phyloP scores from a whole-genome alignment of 2,888 invertebrate genomes.

The Sphaerophoria taeniata region DNA sequence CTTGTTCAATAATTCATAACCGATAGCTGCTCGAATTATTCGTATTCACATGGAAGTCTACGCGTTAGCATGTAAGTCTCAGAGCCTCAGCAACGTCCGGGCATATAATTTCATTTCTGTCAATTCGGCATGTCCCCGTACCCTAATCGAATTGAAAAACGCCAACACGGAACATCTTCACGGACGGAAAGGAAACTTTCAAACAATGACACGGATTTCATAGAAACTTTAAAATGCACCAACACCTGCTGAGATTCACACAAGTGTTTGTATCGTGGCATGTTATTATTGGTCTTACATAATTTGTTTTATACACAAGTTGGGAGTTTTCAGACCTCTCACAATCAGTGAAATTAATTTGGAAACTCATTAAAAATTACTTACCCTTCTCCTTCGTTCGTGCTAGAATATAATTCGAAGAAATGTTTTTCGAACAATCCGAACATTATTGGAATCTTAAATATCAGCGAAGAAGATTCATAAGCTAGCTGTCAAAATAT shows the following conservation, averaged over 20 bases:
- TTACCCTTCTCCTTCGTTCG: conserved; percentile 2
- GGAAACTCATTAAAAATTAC: conserved; percentile 55
- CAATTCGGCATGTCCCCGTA: conserved; percentile 33
- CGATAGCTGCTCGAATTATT: conserved; percentile 62
- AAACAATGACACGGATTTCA: neutral
- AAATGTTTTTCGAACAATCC: conserved; percentile 37
- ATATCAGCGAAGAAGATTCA: conserved; percentile 68
- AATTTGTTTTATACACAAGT: conserved; percentile 74
- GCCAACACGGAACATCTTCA: conserved; percentile 68
- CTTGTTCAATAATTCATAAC: conserved; percentile 63
- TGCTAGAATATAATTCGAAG: conserved; percentile 33
- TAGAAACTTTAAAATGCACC: conserved; percentile 60
- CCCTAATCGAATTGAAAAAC: conserved; percentile 21
- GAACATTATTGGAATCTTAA: neutral
- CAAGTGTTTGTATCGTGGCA: conserved; percentile 39
- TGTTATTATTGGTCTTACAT: conserved; percentile 71
- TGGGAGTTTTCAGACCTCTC: conserved; percentile 68
- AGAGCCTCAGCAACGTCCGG: conserved; percentile 53
- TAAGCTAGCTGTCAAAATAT: conserved; percentile 76
- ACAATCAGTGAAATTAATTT: conserved; percentile 57
- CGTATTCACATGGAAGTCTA: conserved; percentile 66
- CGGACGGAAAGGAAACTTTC: conserved; percentile 28
- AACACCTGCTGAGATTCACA: conserved; percentile 69
- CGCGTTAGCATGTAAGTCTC: conserved; percentile 72
- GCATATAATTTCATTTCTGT: conserved; percentile 58